Evolutionary conservation across 2,113 vertebrate genomes (phyloP).

Genomic region (Cololabis saira): DNA sequence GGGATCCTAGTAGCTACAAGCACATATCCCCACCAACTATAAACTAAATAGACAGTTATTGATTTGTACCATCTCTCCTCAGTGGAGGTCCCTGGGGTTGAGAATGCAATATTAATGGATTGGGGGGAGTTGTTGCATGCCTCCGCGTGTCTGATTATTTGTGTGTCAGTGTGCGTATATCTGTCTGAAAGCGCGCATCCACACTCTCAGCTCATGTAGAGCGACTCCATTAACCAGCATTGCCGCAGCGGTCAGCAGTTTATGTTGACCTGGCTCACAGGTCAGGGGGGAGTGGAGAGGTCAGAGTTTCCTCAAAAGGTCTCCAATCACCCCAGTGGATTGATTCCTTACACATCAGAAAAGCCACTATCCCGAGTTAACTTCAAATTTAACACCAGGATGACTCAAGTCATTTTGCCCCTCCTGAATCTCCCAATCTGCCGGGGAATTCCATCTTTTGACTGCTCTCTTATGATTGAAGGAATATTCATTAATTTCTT

Average conservation of each 20-base stretch:
- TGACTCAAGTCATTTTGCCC: constrained; percentile 14
- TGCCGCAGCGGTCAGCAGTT: constrained; percentile 67
- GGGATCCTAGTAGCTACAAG: constrained; percentile 62
- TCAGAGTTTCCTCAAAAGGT: constrained; percentile 72
- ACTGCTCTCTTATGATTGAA: too few relatives aligned
- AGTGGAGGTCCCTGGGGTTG: constrained; percentile 56
- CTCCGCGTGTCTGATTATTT: constrained; percentile 34
- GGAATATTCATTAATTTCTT: too few relatives aligned
- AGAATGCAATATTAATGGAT: constrained; percentile 76
- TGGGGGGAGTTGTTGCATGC: constrained; percentile 32
- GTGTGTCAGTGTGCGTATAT: constrained; percentile 22
- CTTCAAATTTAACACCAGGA: constrained; percentile 60
- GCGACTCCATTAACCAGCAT: constrained; percentile 59
- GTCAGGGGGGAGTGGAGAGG: constrained; percentile 66
- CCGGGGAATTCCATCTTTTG: neutral
- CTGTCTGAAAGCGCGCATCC: constrained; percentile 25
- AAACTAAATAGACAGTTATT: constrained; percentile 84
- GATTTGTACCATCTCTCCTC: constrained; percentile 70
- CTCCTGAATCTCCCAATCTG: neutral
- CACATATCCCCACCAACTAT: constrained; percentile 66
- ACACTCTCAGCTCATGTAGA: constrained; percentile 27
- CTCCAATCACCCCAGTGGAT: constrained; percentile 70
- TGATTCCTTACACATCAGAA: constrained; percentile 78
- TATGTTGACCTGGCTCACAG: constrained; percentile 71
- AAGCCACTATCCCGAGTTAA: constrained; percentile 52